A percentile compares a stretch with the other conserved stretches of the same genome.
Evolutionary conservation across 2,888 invertebrate genomes (phyloP).

Genomic region (Ceramica pisi): DNA sequence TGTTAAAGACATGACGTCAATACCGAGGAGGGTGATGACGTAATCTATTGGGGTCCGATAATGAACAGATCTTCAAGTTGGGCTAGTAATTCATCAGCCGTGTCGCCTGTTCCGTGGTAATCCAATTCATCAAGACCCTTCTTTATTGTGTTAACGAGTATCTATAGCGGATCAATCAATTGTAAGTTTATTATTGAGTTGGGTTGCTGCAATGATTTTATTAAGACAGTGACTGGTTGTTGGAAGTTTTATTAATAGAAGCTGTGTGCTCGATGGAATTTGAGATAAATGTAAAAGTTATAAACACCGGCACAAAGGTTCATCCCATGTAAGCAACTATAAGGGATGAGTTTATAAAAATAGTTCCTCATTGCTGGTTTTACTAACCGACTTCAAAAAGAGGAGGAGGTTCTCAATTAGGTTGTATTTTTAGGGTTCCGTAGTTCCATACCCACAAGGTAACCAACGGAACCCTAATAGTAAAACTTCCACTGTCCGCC

Average conservation of each 20-base stretch:
- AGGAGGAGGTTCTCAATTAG: no score
- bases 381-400: no score
- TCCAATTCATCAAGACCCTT: conserved; percentile 56
- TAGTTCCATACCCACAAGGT: no score
- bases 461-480: no score
- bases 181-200: conserved; percentile 35
- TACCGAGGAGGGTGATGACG: conserved; percentile 49
- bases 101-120: conserved; percentile 51
- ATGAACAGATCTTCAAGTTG: conserved; percentile 64
- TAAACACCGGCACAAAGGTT: no score
- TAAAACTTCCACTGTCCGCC: no score
- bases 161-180: conserved; percentile 58
- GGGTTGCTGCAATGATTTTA: conserved; percentile 7
- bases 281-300: no score
- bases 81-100: conserved; percentile 61
- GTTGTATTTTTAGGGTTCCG: no score
- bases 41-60: conserved; percentile 58
- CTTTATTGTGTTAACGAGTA: conserved; percentile 50
- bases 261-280: no score
- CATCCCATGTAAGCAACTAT: no score
- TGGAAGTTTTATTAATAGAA: background rate
- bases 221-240: background rate
- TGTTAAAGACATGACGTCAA: conserved; percentile 31
- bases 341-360: no score
- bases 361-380: no score